A percentile compares a stretch with the other conserved stretches of the same genome.
These are phyloP conservation scores for Acromyrmex heyeri DNA, from an alignment of 1,140 invertebrate species.

Conservation along the genomic window DNA sequence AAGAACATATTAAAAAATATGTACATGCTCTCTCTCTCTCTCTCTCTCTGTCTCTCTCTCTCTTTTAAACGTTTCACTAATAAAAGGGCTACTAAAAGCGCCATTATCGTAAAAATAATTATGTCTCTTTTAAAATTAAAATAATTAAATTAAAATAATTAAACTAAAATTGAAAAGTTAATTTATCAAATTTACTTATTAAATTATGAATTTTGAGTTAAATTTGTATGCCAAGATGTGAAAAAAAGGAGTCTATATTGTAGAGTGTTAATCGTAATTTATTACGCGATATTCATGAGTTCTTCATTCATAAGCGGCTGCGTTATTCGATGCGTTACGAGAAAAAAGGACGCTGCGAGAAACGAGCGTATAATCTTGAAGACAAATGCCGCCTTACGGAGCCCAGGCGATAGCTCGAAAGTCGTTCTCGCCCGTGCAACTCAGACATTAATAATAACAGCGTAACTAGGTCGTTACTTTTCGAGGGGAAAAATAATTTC, in stretches of 20 bases:
- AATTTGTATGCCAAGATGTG: neutral
- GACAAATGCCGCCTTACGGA: slow-evolving; percentile 51
- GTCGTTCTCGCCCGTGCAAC: slow-evolving; percentile 63
- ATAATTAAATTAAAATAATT: slow-evolving; percentile 27
- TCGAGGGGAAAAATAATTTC: slow-evolving; percentile 61
- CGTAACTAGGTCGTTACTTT: slow-evolving; percentile 62
- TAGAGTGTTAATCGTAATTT: slow-evolving; percentile 31
- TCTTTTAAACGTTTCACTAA: neutral
- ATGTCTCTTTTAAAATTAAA: slow-evolving; percentile 9
- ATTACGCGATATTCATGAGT: slow-evolving; percentile 20
- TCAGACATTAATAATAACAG: slow-evolving; percentile 64
- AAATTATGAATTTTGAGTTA: neutral
- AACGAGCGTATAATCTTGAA: slow-evolving; percentile 62
- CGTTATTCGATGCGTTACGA: slow-evolving; percentile 33
- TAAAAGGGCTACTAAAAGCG: slow-evolving; percentile 7
- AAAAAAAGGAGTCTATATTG: neutral
- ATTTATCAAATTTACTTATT: slow-evolving; percentile 13
- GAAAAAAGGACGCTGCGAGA: slow-evolving; percentile 35
- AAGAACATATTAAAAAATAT: neutral
- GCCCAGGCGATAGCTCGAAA: slow-evolving; percentile 57
- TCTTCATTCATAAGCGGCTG: slow-evolving; percentile 33
- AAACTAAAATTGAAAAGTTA: slow-evolving; percentile 12
- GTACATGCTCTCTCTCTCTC: neutral
- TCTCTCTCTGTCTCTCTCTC: too few species aligned
- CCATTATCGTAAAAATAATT: slow-evolving; percentile 8